A percentile compares a stretch with the other conserved stretches of the same genome.
Conservation (phyloP, 2,797 vertebrate species). For the Prunella strophiata region DNA sequence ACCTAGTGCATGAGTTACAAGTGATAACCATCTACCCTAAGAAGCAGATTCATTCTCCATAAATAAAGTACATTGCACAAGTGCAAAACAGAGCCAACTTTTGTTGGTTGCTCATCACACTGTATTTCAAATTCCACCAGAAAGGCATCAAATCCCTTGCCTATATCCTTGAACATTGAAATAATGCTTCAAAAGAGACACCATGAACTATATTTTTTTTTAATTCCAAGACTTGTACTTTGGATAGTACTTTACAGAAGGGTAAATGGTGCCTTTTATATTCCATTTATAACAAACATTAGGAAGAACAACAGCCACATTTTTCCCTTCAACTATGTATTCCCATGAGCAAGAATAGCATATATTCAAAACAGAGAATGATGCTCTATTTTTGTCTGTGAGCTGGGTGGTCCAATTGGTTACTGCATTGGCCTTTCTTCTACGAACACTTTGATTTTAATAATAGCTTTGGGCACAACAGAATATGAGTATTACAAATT, state of each 20-base stretch:
- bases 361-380: background rate
- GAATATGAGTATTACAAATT: background rate
- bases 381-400: background rate
- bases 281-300: background rate
- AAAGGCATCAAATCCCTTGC: background rate
- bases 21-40: background rate
- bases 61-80: background rate
- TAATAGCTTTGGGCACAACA: background rate
- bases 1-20: background rate
- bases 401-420: background rate
- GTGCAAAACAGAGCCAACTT: background rate
- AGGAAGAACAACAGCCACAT: background rate
- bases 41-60: background rate
- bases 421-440: background rate
- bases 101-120: background rate
- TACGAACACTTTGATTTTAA: background rate
- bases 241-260: background rate
- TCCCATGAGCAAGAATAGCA: background rate
- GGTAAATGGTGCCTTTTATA: background rate
- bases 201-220: background rate
- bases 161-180: background rate
- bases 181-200: background rate
- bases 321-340: background rate
- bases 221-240: background rate
- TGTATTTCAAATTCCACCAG: background rate